Evolutionary conservation across 2,888 invertebrate genomes (phyloP), one percentile per base, ranked within the genome.

Genomic region (Odontothrips loti): DNA sequence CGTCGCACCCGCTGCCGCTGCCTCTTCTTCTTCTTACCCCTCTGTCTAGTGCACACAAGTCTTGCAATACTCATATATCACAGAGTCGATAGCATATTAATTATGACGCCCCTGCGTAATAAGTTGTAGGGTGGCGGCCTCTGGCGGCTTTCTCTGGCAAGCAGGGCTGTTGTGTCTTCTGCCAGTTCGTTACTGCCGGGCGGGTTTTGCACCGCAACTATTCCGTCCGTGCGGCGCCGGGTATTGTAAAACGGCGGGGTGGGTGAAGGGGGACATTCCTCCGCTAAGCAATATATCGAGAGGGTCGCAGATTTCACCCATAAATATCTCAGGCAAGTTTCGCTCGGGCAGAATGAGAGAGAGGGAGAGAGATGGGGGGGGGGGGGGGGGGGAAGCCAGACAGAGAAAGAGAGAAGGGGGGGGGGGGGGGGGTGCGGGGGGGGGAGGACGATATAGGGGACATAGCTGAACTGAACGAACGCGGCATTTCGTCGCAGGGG

Each of bases 271-370:
- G 10, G 68, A 27, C 68, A 75, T 75, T 75, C 68, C 68, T 75
- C 68, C 68, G 68, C 68, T 27, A 10, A 75, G 68, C 68, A 75
- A 75, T 75, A 75, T 75, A 75, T 75, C 68, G 68, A 75, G 58
- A 58, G 68, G 68, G 23, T 9, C 68, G 68, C 68, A 75, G 68
- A 75, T 75, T 75, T 75, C 68, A 75, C 68, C 68, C 68, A 75
- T 75, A 75, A 75, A 75, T 75, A 75, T 75, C 68, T 75, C 68
- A 12, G 68, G 11, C 68, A 75, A 75, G 68, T 75, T 75, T 75
- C 58, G n/a, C 27, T 27, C 23, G 27, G 12, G 10, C 3, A 17
- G 15, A 58, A n/a, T 15, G 58, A 58, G 58, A 58, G 58, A 15
- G 58, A 58, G 68, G 8, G 23, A 11, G 68, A 11, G 68, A 11